These are phyloP conservation scores for Hemiprocne comata DNA, from an alignment of 2,113 vertebrate species.

Conservation along the genomic window DNA sequence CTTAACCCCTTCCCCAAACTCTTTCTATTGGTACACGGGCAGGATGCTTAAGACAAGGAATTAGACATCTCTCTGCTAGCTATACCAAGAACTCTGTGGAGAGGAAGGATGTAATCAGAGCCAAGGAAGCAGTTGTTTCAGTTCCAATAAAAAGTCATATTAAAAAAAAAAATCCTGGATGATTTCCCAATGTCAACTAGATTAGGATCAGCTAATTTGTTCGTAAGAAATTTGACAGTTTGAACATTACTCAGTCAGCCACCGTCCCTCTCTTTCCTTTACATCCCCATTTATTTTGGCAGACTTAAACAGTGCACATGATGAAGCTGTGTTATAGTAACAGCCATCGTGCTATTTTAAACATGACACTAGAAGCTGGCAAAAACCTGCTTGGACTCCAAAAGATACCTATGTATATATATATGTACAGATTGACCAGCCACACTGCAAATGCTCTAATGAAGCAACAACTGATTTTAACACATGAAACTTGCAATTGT, in stretches of 20 bases:
- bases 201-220: slow-evolving; percentile 69
- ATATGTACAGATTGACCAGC: not conserved
- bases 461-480: slow-evolving; percentile 51
- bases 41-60: not conserved
- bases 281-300: slow-evolving; percentile 46
- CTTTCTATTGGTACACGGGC: not conserved
- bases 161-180: slow-evolving; percentile 23
- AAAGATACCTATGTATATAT: not conserved
- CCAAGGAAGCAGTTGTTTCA: slow-evolving; percentile 32
- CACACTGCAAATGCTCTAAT: slow-evolving; percentile 54
- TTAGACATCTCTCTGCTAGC: not conserved
- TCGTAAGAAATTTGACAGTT: slow-evolving; percentile 63
- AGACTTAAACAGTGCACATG: not conserved
- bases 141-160: slow-evolving; percentile 55
- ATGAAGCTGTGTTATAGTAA: slow-evolving; percentile 7
- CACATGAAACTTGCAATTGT: not conserved
- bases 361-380: slow-evolving; percentile 26
- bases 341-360: not conserved
- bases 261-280: slow-evolving; percentile 25
- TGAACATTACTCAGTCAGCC: slow-evolving; percentile 50
- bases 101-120: slow-evolving; percentile 44
- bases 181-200: slow-evolving; percentile 61
- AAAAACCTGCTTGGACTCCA: slow-evolving; percentile 1
- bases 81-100: not conserved
- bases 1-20: not conserved